Percentiles rank a stretch among this genome's conserved stretches.
Evolutionary conservation across 2,797 vertebrate genomes (phyloP).

Genomic region (Chaetophractus vellerosus): DNA sequence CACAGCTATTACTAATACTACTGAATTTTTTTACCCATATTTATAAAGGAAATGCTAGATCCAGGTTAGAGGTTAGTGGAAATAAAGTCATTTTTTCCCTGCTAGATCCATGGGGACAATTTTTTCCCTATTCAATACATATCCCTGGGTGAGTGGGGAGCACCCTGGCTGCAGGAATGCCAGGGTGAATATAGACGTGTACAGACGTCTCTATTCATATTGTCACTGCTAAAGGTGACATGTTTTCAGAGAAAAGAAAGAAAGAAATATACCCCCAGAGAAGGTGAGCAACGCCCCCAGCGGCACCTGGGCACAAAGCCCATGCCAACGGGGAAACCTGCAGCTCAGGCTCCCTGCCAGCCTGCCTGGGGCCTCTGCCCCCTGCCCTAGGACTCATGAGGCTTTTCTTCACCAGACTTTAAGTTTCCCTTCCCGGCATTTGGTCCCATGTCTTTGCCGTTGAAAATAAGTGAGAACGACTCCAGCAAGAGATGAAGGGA

Average conservation of each 20-base stretch:
- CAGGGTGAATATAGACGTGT: neutral
- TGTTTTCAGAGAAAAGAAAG: neutral
- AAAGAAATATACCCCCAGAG: neutral
- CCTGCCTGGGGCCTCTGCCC: accelerated
- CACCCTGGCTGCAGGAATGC: neutral
- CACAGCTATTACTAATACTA: neutral
- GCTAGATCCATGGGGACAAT: too few relatives aligned
- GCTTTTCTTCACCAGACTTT: neutral
- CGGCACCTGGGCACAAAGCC: neutral
- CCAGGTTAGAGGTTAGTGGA: neutral
- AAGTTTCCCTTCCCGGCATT: neutral
- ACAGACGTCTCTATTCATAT: neutral
- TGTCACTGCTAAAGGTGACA: neutral
- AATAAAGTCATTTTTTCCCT: too few relatives aligned
- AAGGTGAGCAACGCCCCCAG: neutral
- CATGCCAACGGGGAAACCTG: neutral
- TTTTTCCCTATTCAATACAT: neutral
- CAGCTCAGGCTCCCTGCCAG: neutral
- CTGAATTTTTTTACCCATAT: neutral
- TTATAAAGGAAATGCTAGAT: constrained; percentile 7
- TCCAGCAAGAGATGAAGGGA: neutral
- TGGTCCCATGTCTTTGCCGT: neutral
- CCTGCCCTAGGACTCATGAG: accelerated
- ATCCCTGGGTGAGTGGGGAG: neutral
- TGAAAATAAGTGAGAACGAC: neutral